A percentile compares a stretch with the other conserved stretches of the same genome.
phyloP scores from a whole-genome alignment of 1,140 invertebrate species.

The Drosophila erecta region DNA sequence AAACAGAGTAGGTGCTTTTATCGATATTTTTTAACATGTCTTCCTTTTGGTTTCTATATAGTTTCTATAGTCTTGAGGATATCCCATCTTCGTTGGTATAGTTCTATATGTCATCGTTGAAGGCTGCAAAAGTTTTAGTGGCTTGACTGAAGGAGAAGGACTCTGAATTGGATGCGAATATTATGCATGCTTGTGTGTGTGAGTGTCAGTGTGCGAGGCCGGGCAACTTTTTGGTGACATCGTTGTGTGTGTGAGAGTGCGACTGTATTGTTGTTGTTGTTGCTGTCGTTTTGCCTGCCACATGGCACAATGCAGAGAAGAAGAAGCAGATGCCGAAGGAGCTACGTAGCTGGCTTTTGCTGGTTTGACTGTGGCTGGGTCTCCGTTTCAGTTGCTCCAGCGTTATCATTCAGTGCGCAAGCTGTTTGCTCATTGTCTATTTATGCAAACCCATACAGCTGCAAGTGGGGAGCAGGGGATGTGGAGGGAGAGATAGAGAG shows the following conservation, averaged over 20 bases:
- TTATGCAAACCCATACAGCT: constrained; percentile 74
- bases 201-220: constrained; percentile 12
- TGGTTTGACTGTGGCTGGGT: constrained; percentile 46
- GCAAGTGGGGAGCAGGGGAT: constrained; percentile 16
- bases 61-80: neutral
- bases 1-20: neutral
- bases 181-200: constrained; percentile 17
- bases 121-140: constrained; percentile 42
- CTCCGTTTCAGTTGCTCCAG: constrained; percentile 64
- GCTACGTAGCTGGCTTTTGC: constrained; percentile 40
- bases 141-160: constrained; percentile 24
- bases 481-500: neutral
- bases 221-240: constrained; percentile 67
- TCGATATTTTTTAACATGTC: neutral
- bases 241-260: constrained; percentile 38
- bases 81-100: constrained; percentile 1
- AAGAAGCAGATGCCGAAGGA: constrained; percentile 7
- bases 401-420: constrained; percentile 81
- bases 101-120: neutral
- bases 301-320: constrained; percentile 54
- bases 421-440: constrained; percentile 83
- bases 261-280: constrained; percentile 34
- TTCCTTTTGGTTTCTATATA: too few relatives aligned
- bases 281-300: constrained; percentile 54
- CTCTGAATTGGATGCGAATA: constrained; percentile 28